Conservation (phyloP, 1,140 invertebrate species). For the Arctopsyche grandis region DNA sequence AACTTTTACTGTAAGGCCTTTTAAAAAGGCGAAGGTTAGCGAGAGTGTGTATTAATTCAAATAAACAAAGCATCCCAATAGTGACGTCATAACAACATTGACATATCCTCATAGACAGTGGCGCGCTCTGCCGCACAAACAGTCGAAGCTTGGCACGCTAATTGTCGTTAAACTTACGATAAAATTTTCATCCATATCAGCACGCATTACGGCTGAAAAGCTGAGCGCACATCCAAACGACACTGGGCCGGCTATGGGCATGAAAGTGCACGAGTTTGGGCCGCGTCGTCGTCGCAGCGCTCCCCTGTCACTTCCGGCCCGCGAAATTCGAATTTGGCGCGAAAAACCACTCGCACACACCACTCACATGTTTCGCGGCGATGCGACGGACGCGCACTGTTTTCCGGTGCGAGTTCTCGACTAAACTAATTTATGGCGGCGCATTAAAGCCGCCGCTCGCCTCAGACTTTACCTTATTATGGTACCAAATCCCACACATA, state of each 20-base stretch:
- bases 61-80: too few species aligned
- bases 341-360: neutral
- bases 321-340: slow-evolving; percentile 24
- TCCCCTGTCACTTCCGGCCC: neutral
- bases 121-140: too few species aligned
- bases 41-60: too few species aligned
- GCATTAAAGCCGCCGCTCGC: slow-evolving; percentile 45
- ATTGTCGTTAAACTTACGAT: slow-evolving; percentile 1
- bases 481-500: slow-evolving; percentile 54
- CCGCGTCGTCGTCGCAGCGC: neutral
- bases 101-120: too few species aligned
- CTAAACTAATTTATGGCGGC: slow-evolving; percentile 54
- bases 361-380: neutral
- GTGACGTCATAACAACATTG: too few species aligned
- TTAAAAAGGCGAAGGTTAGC: too few species aligned
- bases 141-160: neutral
- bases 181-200: slow-evolving; percentile 41
- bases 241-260: neutral
- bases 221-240: neutral
- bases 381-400: slow-evolving; percentile 19
- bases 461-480: slow-evolving; percentile 54
- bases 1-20: too few species aligned
- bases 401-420: slow-evolving; percentile 47
- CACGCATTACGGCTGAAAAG: slow-evolving; percentile 4
- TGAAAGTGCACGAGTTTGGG: neutral